These are phyloP conservation scores for Malacoctenus gilli DNA, from an alignment of 2,797 vertebrate species.

Conservation along the genomic window DNA sequence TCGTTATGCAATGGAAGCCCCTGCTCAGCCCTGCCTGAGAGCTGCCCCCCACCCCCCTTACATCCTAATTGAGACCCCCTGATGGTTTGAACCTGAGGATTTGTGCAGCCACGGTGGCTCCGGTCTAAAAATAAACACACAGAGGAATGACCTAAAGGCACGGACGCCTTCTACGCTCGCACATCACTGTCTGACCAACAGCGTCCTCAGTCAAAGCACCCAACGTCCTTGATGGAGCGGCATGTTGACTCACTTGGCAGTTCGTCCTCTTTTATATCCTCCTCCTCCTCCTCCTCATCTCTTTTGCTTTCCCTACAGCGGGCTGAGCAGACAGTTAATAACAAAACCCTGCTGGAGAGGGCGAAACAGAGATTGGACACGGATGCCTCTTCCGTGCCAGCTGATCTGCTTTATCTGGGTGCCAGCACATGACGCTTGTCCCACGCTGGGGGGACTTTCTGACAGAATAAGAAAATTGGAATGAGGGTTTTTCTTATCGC, in stretches of 20 bases:
- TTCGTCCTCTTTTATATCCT: constrained; percentile 10
- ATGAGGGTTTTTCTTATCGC: constrained; percentile 24
- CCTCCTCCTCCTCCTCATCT: constrained; percentile 17
- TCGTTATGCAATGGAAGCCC: constrained; percentile 45
- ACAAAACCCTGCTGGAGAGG: constrained; percentile 54
- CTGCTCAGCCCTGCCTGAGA: constrained; percentile 22
- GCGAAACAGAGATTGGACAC: constrained; percentile 51
- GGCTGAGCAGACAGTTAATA: constrained; percentile 51
- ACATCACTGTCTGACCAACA: constrained; percentile 25
- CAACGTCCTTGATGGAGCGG: constrained; percentile 61
- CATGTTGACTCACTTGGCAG: constrained; percentile 54
- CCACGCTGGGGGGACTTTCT: constrained; percentile 36
- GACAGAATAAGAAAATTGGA: constrained; percentile 46
- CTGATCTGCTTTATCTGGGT: constrained; percentile 59
- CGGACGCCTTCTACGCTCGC: constrained; percentile 14
- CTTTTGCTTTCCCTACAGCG: constrained; percentile 36
- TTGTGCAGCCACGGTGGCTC: constrained; percentile 47
- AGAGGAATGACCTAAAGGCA: constrained; percentile 51
- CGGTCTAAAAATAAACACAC: constrained; percentile 72
- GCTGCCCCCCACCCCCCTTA: constrained; percentile 19
- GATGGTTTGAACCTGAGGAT: constrained; percentile 57
- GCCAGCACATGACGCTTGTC: constrained; percentile 41
- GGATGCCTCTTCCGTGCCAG: constrained; percentile 50
- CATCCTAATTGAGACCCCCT: constrained; percentile 53
- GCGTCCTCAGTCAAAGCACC: constrained; percentile 58